Percentiles rank a stretch among this genome's conserved stretches.
These are phyloP conservation scores for Stegodyphus dumicola DNA, from an alignment of 1,140 invertebrate genomes.

Conservation along the genomic window DNA sequence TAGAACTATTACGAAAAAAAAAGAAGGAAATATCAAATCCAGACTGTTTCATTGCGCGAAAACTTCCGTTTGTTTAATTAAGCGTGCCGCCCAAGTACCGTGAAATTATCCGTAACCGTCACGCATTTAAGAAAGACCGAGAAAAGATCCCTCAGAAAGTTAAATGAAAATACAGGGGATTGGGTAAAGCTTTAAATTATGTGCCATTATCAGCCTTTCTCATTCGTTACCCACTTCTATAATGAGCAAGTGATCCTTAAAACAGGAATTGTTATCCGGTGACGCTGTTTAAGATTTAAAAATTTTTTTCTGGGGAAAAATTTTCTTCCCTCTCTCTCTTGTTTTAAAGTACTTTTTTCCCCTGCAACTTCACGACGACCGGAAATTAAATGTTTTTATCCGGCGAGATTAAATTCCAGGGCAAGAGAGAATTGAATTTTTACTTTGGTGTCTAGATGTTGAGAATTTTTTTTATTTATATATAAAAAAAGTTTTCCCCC, in stretches of 20 bases:
- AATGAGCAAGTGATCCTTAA: neutral
- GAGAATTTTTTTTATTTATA: too few relatives aligned
- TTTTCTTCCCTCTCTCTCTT: neutral
- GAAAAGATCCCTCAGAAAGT: neutral
- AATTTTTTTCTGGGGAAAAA: neutral
- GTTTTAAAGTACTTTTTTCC: slow-evolving; percentile 10
- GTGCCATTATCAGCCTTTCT: slow-evolving; percentile 13
- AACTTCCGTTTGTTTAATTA: slow-evolving; percentile 43
- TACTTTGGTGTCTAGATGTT: neutral
- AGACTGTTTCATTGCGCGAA: slow-evolving; percentile 21
- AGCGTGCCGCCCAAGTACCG: slow-evolving; percentile 37
- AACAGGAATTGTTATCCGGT: slow-evolving; percentile 27
- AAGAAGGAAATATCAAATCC: too few relatives aligned
- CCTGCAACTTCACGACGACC: slow-evolving; percentile 3
- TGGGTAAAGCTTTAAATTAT: slow-evolving; percentile 26
- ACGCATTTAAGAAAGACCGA: slow-evolving; percentile 12
- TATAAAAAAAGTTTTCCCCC: neutral
- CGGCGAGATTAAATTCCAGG: slow-evolving; percentile 41
- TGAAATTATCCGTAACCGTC: slow-evolving; percentile 43
- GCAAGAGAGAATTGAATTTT: slow-evolving; percentile 27
- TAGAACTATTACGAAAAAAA: too few relatives aligned
- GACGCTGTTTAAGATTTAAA: slow-evolving; percentile 15
- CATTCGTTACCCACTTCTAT: neutral
- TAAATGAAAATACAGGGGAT: slow-evolving; percentile 39
- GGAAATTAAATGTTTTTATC: slow-evolving; percentile 55